Percentiles rank a stretch among this genome's conserved stretches.
phyloP scores from a whole-genome alignment of 2,113 vertebrate species.

The Ctenodactylus gundi region DNA sequence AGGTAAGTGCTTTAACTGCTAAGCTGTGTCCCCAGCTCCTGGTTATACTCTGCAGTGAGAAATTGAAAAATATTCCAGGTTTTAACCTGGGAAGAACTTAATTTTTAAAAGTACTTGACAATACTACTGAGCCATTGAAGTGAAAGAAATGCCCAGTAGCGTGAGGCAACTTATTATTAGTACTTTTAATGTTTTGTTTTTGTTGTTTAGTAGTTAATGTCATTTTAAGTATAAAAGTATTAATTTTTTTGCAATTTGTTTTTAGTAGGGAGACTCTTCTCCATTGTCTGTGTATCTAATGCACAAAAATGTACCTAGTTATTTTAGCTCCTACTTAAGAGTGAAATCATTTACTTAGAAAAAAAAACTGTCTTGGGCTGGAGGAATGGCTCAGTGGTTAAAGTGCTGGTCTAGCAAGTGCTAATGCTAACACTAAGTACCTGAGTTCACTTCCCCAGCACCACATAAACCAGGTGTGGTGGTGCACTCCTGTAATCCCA shows the following conservation, averaged over 20 bases:
- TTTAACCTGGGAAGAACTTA: slow-evolving; percentile 40
- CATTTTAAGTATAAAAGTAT: slow-evolving; percentile 33
- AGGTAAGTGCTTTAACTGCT: too few relatives aligned
- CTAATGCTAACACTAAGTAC: too few relatives aligned
- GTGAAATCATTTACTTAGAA: background rate
- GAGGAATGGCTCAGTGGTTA: too few relatives aligned
- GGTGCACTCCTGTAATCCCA: too few relatives aligned
- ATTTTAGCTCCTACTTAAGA: background rate
- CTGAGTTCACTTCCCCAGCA: too few relatives aligned
- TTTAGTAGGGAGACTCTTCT: background rate
- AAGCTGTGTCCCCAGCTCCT: too few relatives aligned
- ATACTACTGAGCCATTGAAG: background rate
- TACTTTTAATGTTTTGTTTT: background rate
- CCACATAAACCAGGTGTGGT: too few relatives aligned
- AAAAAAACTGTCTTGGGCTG: too few relatives aligned
- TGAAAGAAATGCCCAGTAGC: background rate
- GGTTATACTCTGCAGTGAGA: background rate
- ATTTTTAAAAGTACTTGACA: background rate
- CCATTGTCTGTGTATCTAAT: background rate
- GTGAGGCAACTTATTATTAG: background rate
- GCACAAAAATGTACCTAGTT: background rate
- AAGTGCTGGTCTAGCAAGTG: too few relatives aligned
- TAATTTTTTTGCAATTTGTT: slow-evolving; percentile 11
- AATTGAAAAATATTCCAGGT: slow-evolving; percentile 46
- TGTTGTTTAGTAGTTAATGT: background rate